Evolutionary conservation across 1,140 invertebrate genomes (phyloP), one percentile per base, ranked within the genome.

Genomic region (Ceratina japonica): DNA sequence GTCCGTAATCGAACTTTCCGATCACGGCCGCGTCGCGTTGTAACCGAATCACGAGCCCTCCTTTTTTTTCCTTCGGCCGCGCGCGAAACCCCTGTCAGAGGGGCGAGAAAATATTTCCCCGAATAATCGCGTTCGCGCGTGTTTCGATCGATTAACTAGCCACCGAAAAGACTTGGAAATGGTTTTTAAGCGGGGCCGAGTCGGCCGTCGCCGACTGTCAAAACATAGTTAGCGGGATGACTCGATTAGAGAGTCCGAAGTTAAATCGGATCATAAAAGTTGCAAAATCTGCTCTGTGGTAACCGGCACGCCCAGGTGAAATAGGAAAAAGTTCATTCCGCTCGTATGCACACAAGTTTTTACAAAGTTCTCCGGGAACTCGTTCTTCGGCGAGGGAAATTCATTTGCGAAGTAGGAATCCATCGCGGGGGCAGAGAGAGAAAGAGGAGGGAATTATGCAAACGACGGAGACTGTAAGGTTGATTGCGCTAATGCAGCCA

Each of bases 1-100:
- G 66, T 62, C 70, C 75, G 68, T 63, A 69, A 72, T 78, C 49
- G 59, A 71, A 78, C 75, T 78, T 71, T 22, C 75, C 59, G 75
- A 78, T 78, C 69, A 62, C 69, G 24, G 24, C 27, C 20, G 24
- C 49, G 51, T 37, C 18, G 22, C 75, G 59, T 54, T 78, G 22
- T 70, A 78, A 78, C 75, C 59, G 68, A 72, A 72, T 72, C 31
- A 61, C n/a, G 7, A 44, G 10, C 18, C 8, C 13, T 44, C 37
- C 69, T 51, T 66, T 75, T 58, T 27, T 15, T 70, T 27, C 22
- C 16, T 69, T 12, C 66, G 52, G 24, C 16, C 4, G 3, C n/a
- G 15, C 4, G 3, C n/a, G 63, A 18, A 76, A 70, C 37, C 44
- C n/a, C 13, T 7, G 27, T 3, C n/a, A 22, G n/a, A n/a, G 58